phyloP scores from a whole-genome alignment of 1,140 invertebrate species.

The Chironomus tepperi region DNA sequence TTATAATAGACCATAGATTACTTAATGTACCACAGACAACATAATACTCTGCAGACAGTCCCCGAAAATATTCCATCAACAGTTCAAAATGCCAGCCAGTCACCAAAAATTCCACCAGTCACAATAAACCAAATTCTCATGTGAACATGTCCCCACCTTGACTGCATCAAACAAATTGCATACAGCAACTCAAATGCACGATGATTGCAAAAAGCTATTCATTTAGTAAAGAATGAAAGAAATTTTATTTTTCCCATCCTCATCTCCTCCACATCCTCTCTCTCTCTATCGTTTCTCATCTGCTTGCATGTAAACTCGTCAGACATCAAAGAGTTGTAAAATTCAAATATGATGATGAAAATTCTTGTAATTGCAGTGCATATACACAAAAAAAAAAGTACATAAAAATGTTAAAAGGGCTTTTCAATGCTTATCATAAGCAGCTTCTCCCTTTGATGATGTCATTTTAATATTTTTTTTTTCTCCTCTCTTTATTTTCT shows the following conservation, averaged over 20 bases:
- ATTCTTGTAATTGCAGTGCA: slow-evolving; percentile 7
- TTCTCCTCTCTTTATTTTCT: background rate
- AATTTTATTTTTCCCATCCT: background rate
- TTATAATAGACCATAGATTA: no score
- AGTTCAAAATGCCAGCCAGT: no score
- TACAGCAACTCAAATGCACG: background rate
- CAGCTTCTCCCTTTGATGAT: slow-evolving; percentile 11
- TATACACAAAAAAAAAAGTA: background rate
- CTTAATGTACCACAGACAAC: no score
- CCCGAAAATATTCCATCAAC: no score
- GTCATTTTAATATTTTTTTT: slow-evolving; percentile 9
- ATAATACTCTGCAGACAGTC: no score
- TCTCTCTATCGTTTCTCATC: no score
- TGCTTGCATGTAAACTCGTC: background rate
- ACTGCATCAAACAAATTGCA: background rate
- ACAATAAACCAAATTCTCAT: no score
- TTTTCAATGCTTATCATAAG: slow-evolving; percentile 14
- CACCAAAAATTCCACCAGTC: no score
- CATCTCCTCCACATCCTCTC: no score
- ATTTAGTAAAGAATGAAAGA: background rate
- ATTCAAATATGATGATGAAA: background rate
- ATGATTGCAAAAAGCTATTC: slow-evolving; percentile 4
- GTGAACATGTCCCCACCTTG: no score
- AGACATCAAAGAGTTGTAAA: slow-evolving; percentile 13
- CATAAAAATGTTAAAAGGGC: background rate